These are phyloP conservation scores for Ia io DNA, from an alignment of 2,113 vertebrate genomes.

Conservation along the genomic window DNA sequence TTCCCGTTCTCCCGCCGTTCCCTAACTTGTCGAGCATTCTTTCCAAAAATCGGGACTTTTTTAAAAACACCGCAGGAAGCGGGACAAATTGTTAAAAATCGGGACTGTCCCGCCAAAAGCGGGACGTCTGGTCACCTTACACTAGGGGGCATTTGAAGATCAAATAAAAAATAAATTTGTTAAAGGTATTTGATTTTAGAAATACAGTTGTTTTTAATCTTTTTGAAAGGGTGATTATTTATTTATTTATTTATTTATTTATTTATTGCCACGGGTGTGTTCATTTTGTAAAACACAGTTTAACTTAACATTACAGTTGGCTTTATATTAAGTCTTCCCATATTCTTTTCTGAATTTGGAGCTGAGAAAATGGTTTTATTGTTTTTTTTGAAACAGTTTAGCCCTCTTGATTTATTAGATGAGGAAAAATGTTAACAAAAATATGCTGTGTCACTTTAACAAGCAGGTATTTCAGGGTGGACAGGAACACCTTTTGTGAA, in stretches of 20 bases:
- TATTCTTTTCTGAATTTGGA: constrained; percentile 57
- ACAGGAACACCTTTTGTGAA: constrained; percentile 43
- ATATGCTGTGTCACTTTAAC: constrained; percentile 38
- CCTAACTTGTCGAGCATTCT: no score
- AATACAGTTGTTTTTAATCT: constrained; percentile 52
- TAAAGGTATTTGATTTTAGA: constrained; percentile 59
- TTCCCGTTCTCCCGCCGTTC: no score
- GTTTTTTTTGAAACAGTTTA: constrained; percentile 48
- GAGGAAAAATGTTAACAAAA: constrained; percentile 48
- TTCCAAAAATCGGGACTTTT: no score
- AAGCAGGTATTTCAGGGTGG: not conserved
- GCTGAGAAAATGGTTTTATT: constrained; percentile 56
- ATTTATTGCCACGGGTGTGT: constrained; percentile 42
- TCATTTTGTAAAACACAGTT: constrained; percentile 66
- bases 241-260: no score
- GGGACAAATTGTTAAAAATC: no score
- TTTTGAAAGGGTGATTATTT: constrained; percentile 60
- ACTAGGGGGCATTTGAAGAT: constrained; percentile 45
- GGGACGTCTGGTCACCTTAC: no score
- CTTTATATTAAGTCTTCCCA: constrained; percentile 60
- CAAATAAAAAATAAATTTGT: constrained; percentile 48
- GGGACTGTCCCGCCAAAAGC: no score
- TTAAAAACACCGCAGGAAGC: no score
- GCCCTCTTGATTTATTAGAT: constrained; percentile 47
- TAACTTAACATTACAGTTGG: constrained; percentile 49